A percentile compares a stretch with the other conserved stretches of the same genome.
These are phyloP conservation scores for Drosophila pegasa DNA, from an alignment of 2,888 invertebrate genomes.

Conservation along the genomic window DNA sequence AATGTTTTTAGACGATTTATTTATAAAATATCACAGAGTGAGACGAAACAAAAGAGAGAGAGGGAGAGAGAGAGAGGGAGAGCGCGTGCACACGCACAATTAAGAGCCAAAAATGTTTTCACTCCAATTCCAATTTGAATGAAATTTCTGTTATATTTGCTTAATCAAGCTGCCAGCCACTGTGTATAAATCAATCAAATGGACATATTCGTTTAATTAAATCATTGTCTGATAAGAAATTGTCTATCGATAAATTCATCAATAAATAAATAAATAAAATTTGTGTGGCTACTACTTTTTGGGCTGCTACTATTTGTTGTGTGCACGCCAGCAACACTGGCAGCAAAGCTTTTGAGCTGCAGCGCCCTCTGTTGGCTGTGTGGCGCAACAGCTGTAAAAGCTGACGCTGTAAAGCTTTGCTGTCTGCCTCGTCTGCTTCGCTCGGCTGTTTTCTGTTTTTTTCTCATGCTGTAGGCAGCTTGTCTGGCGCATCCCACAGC, in stretches of 20 bases:
- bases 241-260: conserved; percentile 11
- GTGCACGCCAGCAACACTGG: conserved; percentile 40
- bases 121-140: conserved; percentile 49
- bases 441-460: conserved; percentile 1
- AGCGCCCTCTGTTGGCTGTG: conserved; percentile 51
- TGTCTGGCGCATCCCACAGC: conserved; percentile 54
- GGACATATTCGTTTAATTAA: conserved; percentile 45
- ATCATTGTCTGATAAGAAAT: conserved; percentile 34
- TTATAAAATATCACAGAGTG: conserved; percentile 20
- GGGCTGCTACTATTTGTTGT: conserved; percentile 6
- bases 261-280: background rate
- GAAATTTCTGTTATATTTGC: conserved; percentile 36
- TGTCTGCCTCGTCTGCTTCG: background rate
- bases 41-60: background rate
- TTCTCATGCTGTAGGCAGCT: conserved; percentile 57
- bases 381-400: conserved; percentile 36
- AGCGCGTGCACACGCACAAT: conserved; percentile 36
- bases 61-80: background rate
- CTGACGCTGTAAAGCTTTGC: conserved; percentile 52
- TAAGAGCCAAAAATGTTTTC: conserved; percentile 43
- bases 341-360: conserved; percentile 36
- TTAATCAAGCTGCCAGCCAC: conserved; percentile 9
- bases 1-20: conserved; percentile 26
- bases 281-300: conserved; percentile 10
- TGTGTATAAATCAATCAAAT: conserved; percentile 46